Base-by-base conservation (phyloP, 2,888 invertebrate genomes). In the Platynereis dumerilii region DNA sequence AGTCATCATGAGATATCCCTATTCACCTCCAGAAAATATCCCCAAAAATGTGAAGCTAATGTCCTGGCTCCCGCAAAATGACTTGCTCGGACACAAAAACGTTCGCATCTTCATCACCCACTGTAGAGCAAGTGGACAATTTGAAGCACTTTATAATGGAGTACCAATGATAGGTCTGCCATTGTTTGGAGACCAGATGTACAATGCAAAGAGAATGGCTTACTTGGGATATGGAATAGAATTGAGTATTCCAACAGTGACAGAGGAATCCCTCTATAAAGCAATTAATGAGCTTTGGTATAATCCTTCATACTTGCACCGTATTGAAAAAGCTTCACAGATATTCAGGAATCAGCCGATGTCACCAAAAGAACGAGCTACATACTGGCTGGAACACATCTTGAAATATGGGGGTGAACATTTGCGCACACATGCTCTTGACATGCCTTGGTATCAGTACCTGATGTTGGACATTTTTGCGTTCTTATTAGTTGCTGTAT, bases 371-470 rank as follows among this genome's bases (percentile, higher is more conserved):
- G 55, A 55, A 10, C 5, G n/a, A 17, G 22, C 55, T 10, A 24
- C 22, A 7, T 55, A 55, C 17, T 55, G 55, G 55, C 7, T 55
- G 2, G 28, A 55, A 17, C 55, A 55, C 22, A 24, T 55, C 5
- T 10, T 55, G 15, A 17, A 55, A 26, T 24, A 55, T 55, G 55
- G 55, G 2, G 55, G 24, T 10, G 10, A 24, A 7, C 55, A 55
- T 55, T 24, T 55, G 5, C 55, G 17, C 10, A 15, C 55, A 10
- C 17, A 55, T 55, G 55, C 55, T 24, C n/a, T 55, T 5, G 55
- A 55, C 26, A 55, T 55, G 55, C 55, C 24, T 55, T 55, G 55
- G 55, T 55, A 55, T 55, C 22, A 55, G 28, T 55, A 55, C 26
- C 28, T 55, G 5, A 27, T 55, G 55, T 17, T 55, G n/a, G 55